Conservation (phyloP, 2,888 invertebrate genomes). For the Ecdyonurus torrentis region DNA sequence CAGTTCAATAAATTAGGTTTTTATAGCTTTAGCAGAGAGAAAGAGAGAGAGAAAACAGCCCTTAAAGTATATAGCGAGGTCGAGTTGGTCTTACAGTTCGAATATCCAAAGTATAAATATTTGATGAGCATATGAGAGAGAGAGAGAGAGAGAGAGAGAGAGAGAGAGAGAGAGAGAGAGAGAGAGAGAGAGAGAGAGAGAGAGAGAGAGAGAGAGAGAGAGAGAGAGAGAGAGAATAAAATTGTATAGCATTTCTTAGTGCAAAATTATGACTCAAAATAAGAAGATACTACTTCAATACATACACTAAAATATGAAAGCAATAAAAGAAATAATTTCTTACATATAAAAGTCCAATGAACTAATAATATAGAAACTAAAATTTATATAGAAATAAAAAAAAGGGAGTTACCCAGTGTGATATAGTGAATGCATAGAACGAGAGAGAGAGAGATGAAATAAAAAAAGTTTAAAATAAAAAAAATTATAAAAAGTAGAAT, state of each 20-base stretch:
- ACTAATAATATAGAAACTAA: background rate
- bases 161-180: too few relatives aligned
- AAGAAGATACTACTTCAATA: too few relatives aligned
- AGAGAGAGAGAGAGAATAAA: too few relatives aligned
- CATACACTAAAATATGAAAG: background rate
- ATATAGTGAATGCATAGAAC: background rate
- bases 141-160: too few relatives aligned
- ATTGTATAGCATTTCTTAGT: background rate
- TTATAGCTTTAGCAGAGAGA: background rate
- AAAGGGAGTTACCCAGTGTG: background rate
- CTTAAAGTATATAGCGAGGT: background rate
- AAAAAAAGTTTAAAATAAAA: background rate
- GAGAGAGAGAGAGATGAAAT: background rate
- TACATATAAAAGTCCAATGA: background rate
- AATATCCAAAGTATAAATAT: too few relatives aligned
- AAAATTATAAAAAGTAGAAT: background rate
- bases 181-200: too few relatives aligned
- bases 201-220: too few relatives aligned
- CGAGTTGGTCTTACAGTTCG: too few relatives aligned
- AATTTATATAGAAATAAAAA: too few relatives aligned
- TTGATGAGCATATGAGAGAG: too few relatives aligned
- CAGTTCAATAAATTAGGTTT: constrained; percentile 3
- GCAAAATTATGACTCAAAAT: background rate
- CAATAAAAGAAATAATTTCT: background rate
- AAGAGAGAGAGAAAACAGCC: background rate